phyloP scores from a whole-genome alignment of 2,797 vertebrate species.

The Limnodromus scolopaceus region DNA sequence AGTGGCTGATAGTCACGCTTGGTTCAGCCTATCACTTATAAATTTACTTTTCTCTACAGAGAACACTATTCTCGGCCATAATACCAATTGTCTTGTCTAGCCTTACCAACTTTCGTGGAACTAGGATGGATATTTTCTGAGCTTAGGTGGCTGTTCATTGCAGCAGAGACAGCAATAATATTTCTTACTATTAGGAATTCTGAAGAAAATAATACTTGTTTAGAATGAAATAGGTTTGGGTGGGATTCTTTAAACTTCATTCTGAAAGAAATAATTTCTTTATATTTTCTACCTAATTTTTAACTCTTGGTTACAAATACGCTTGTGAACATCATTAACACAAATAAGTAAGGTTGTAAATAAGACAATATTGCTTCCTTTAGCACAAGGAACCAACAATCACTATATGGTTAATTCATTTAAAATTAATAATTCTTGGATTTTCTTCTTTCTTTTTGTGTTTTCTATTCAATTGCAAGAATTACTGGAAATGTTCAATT shows the following conservation, averaged over 20 bases:
- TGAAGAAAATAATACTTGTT: neutral
- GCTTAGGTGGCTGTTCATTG: neutral
- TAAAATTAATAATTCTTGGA: neutral
- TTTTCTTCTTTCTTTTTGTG: neutral
- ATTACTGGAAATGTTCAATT: neutral
- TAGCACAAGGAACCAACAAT: neutral
- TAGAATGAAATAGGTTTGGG: neutral
- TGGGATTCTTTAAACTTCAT: neutral
- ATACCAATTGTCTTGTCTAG: neutral
- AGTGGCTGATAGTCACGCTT: neutral
- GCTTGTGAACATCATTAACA: neutral
- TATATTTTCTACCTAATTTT: neutral
- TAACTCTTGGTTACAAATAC: neutral
- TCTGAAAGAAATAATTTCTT: neutral
- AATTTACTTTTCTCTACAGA: neutral
- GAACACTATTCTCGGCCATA: neutral
- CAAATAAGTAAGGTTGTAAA: neutral
- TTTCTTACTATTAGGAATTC: neutral
- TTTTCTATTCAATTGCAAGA: neutral
- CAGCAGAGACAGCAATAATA: neutral
- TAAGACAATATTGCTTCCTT: neutral
- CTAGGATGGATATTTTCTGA: neutral
- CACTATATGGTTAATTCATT: fast-evolving
- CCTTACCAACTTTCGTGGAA: neutral
- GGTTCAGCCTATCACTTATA: neutral